Conservation (phyloP, 2,797 vertebrate genomes). For the Lagocephalus sceleratus region DNA sequence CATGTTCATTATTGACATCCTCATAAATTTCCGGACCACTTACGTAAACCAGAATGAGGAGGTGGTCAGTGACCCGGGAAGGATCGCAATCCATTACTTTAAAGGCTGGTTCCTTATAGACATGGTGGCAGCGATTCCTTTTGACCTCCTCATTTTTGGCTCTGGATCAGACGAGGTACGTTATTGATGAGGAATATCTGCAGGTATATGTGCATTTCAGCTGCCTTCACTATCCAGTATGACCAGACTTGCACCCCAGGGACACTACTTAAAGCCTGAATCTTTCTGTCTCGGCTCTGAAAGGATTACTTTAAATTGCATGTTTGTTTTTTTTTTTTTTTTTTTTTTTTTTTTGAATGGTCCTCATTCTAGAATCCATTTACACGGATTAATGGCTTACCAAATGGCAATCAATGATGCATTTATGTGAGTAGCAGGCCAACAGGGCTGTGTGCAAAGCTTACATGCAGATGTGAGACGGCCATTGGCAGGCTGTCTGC, state of each 20-base stretch:
- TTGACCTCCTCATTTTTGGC: slow-evolving; percentile 99
- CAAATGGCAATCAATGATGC: slow-evolving; percentile 81
- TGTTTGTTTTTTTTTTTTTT: slow-evolving; percentile 46
- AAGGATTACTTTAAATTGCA: slow-evolving; percentile 75
- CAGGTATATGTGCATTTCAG: slow-evolving; percentile 23
- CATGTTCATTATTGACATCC: slow-evolving; percentile 99
- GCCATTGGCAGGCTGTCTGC: slow-evolving; percentile 63
- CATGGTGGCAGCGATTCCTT: slow-evolving; percentile 99
- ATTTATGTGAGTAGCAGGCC: slow-evolving; percentile 71
- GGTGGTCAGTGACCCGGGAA: slow-evolving; percentile 96
- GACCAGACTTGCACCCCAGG: slow-evolving; percentile 56
- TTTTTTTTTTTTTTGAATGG: slow-evolving; percentile 70
- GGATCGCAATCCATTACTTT: slow-evolving; percentile 99
- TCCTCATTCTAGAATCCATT: slow-evolving; percentile 78
- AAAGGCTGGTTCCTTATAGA: slow-evolving; percentile 99
- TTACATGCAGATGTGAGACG: slow-evolving; percentile 70
- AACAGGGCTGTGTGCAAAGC: slow-evolving; percentile 66
- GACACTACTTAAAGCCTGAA: slow-evolving; percentile 63
- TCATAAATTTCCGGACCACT: slow-evolving; percentile 99
- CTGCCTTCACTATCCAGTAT: slow-evolving; percentile 32
- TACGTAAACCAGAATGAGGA: slow-evolving; percentile 98
- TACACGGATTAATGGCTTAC: slow-evolving; percentile 81
- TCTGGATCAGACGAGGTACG: slow-evolving; percentile 99
- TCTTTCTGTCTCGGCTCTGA: slow-evolving; percentile 67
- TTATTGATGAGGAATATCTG: slow-evolving; percentile 33